Conservation (phyloP, 1,140 invertebrate species). For the Plodia interpunctella region DNA sequence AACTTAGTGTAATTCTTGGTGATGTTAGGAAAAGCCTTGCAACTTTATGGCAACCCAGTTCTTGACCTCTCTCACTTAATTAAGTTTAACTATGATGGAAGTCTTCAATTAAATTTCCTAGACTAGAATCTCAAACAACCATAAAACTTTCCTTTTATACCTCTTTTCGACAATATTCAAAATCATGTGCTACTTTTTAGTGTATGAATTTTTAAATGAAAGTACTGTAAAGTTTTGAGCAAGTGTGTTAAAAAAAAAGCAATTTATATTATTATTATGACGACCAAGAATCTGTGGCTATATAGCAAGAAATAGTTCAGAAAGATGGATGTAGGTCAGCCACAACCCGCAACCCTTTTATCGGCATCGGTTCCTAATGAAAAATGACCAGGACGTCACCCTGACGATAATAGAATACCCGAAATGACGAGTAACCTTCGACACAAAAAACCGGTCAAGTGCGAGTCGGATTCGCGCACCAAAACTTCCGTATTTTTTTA, state of each 20-base stretch:
- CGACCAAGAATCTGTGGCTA: background rate
- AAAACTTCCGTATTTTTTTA: too few species aligned
- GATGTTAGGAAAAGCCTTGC: too few species aligned
- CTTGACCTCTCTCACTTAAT: background rate
- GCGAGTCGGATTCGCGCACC: too few species aligned
- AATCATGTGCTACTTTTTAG: background rate
- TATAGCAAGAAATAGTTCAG: background rate
- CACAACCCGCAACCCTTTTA: background rate
- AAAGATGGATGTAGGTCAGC: background rate
- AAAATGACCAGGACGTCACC: background rate
- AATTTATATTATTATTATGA: background rate
- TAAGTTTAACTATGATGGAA: background rate
- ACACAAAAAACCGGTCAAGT: background rate
- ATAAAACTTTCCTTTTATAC: background rate
- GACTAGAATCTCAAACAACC: background rate
- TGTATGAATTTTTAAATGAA: too few species aligned
- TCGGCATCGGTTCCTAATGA: slow-evolving; percentile 5
- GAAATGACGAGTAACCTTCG: slow-evolving; percentile 1
- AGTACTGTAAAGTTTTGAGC: too few species aligned
- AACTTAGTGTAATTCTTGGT: too few species aligned
- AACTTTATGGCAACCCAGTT: background rate
- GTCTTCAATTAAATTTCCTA: background rate
- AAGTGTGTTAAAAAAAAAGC: too few species aligned
- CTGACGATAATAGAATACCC: slow-evolving; percentile 1
- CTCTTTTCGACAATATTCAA: background rate